phyloP scores from a whole-genome alignment of 64 coral and sea anemone genomes.

The Stichodactyla helianthus region DNA sequence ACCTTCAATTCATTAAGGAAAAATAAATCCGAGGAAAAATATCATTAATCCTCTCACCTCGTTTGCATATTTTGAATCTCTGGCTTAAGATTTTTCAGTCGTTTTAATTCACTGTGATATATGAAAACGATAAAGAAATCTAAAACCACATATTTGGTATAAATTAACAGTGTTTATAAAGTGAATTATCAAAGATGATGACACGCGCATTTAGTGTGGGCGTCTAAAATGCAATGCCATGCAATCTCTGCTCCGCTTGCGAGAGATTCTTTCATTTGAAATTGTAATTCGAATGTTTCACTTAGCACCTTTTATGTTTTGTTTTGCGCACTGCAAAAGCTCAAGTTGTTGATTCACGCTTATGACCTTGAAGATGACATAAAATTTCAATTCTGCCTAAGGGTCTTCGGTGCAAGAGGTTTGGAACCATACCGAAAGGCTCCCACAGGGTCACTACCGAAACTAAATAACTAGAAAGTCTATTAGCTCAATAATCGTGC shows the following conservation, averaged over 20 bases:
- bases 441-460: slow-evolving; percentile 7
- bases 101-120: neutral
- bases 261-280: neutral
- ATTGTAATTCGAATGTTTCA: neutral
- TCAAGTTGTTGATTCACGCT: neutral
- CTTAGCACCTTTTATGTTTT: neutral
- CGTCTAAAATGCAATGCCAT: no score
- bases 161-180: neutral
- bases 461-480: neutral
- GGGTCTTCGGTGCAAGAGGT: neutral
- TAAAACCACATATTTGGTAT: neutral
- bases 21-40: neutral
- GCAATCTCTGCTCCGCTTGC: no score
- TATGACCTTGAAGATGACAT: neutral
- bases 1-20: neutral
- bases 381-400: neutral
- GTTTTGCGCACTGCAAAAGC: neutral
- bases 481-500: slow-evolving; percentile 12
- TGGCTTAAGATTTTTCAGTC: neutral
- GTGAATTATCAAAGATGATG: neutral
- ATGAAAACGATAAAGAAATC: no score
- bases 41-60: no score
- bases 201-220: no score
- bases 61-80: no score
- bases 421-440: neutral